Evolutionary conservation across 2,797 vertebrate species (phyloP), one percentile per base, ranked within the genome.

Genomic region (Halcyon badia): DNA sequence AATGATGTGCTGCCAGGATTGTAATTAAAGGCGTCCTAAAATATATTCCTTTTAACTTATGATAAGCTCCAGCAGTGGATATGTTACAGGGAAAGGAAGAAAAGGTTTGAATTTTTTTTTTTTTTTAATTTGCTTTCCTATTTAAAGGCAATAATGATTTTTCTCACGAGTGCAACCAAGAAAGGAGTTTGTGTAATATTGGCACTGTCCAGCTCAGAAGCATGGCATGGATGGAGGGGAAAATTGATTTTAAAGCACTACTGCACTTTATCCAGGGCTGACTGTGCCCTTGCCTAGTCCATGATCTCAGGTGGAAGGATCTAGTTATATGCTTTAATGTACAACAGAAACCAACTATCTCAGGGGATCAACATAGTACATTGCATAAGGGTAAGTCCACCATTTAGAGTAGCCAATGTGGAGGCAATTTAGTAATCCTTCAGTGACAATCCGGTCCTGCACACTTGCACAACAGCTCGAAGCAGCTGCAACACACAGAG

Each of bases 11-110:
- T 89, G 65, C 49, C 48, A 76, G 41, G 48, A 73, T 62, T 92
- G 94, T 89, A 93, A 72, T 87, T 88, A 94, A 92, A 84, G 33
- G n/a, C 9, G 88, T 89, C 69, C 44, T 90, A 61, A 92, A 94
- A 64, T 65, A 24, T 42, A 61, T 83, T 87, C 15, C 51, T 78
- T 83, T 91, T 81, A 83, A 49, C 7, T 81, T 66, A 15, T 7
- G 5, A 81, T 70, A 95, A 73, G 65, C n/a, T 87, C 22, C n/a
- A 62, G 37, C 41, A 48, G 31, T 33, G 10, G 5, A 4, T 80
- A 62, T 51, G 31, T 69, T 51, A 71, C 17, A 69, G 15, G 26
- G 10, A 65, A 76, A 76, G 49, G 57, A 95, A 90, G 13, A 68
- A 81, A 62, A 66, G 1, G 11, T 39, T 21, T 62, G 48, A 71